phyloP scores from a whole-genome alignment of 2,888 invertebrate species.

The Xestoiulus laeticollis region DNA sequence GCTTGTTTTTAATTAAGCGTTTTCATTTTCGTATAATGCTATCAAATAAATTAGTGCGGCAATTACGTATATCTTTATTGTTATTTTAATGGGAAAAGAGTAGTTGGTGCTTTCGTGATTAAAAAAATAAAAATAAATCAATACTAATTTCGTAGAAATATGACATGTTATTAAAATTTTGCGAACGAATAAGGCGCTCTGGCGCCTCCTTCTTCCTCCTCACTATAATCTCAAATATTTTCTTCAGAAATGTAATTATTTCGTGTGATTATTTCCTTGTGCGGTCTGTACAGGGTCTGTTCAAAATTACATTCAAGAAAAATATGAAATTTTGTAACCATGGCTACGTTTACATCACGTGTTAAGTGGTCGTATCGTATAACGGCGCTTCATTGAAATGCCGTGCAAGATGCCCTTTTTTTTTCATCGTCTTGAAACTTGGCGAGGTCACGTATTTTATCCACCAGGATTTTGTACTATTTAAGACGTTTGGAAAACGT shows the following conservation, averaged over 20 bases:
- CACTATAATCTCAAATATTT: constrained; percentile 8
- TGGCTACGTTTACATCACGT: too few species aligned
- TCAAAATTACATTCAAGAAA: not conserved
- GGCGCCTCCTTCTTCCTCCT: not conserved
- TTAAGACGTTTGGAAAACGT: too few species aligned
- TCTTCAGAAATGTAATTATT: not conserved
- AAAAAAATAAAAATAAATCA: constrained; percentile 7
- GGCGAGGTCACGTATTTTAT: too few species aligned
- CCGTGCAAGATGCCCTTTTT: too few species aligned
- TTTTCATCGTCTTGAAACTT: too few species aligned
- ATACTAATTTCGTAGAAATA: constrained; percentile 25
- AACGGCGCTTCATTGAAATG: too few species aligned
- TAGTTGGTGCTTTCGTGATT: constrained; percentile 10
- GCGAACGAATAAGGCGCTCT: constrained; percentile 2
- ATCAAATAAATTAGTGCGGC: constrained; percentile 45
- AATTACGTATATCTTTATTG: constrained; percentile 45
- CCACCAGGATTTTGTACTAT: too few species aligned
- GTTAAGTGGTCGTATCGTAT: too few species aligned
- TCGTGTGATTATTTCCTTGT: not conserved
- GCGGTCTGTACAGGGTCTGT: not conserved
- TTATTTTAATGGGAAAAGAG: constrained; percentile 43
- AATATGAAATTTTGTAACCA: too few species aligned
- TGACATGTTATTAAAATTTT: constrained; percentile 10
- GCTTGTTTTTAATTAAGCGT: constrained; percentile 44
- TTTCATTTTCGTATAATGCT: constrained; percentile 44